Evolutionary conservation across 2,888 invertebrate genomes (phyloP), one percentile per base, ranked within the genome.

Genomic region (Oligia strigilis): DNA sequence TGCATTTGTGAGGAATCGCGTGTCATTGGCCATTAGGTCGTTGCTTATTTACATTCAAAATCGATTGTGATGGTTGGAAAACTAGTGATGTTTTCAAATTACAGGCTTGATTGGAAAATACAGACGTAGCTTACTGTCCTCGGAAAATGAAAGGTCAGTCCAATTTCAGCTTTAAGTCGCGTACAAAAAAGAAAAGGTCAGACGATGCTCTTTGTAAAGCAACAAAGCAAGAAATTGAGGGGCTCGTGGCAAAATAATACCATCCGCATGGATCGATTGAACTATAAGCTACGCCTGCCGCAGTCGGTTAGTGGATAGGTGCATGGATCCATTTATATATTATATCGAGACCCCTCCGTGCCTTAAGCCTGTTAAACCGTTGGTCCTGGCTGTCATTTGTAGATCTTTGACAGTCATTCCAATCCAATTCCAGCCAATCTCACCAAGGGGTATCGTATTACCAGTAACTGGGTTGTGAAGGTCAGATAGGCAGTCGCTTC

Each of bases 1-100:
- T 78, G 73, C 80, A 74, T 55, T 78, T 62, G 62, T 49, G 14
- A 14, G 9, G 19, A n/a, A 29, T 82, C 62, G 82, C 82, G 71
- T 84, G 83, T 19, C 66, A 65, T 40, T 19, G 0, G 23, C 17
- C 72, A 75, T 75, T 81, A 81, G 4, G 29, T 66, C 17, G 14
- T 69, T 60, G 29, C 11, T 55, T 65, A 72, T 85, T 85, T 73
- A 75, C 29, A 46, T 67, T 74, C 23, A 23, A 5, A 66, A 82
- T 74, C 67, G 77, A 74, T 82, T 52, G 72, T 43, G 55, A 23
- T 70, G 14, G 70, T 17, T 74, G 9, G 14, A 62, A 73, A 75
- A 75, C 49, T n/a, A 46, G 43, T 58, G 71, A 58, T 64, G 72
- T 85, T 72, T 69, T 58, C 49, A 81, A 81, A 75, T 65, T 40